Evolutionary conservation across 1,140 invertebrate species (phyloP), one percentile per base, ranked within the genome.

Genomic region (Campoletis sonorensis): DNA sequence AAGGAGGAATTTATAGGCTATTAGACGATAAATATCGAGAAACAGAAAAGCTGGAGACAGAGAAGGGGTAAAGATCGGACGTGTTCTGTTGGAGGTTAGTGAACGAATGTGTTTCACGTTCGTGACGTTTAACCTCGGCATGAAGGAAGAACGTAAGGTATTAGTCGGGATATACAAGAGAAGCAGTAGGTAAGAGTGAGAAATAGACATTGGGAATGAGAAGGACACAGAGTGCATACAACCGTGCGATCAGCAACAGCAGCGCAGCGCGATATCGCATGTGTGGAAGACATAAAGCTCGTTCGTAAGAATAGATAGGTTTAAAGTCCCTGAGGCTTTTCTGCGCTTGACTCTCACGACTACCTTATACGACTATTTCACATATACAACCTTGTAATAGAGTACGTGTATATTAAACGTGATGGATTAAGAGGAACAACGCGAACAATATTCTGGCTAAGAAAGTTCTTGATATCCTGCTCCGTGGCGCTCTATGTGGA

Each of bases 11-110:
- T 75, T 75, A 75, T 75, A 54, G 72, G 23, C 72, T 75, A 75
- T 75, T 75, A 75, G 45, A 75, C 72, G 72, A 75, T 75, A 75
- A 75, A 75, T 75, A 75, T 75, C 72, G 72, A 18, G 72, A 45
- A 72, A n/a, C 37, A 49, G 40, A 51, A 75, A 10, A 70, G 67
- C 30, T 70, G n/a, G 67, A 70, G 30, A 70, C 30, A 21, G 61
- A 26, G 27, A 0, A 11, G n/a, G 67, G 67, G 10, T 70, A 33
- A 18, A 75, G 4, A 54, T 51, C 40, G 23, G 45, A 51, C 72
- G 72, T 54, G 49, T 45, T 40, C 37, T 54, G 72, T 75, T 27
- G 72, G 72, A 75, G 13, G 40, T 75, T 54, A 26, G 45, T 45
- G 72, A 75, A 75, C 40, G 40, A 45, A 75, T 75, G 72, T 75